phyloP scores from a whole-genome alignment of 2,797 vertebrate genomes.

The Pipistrellus pygmaeus region DNA sequence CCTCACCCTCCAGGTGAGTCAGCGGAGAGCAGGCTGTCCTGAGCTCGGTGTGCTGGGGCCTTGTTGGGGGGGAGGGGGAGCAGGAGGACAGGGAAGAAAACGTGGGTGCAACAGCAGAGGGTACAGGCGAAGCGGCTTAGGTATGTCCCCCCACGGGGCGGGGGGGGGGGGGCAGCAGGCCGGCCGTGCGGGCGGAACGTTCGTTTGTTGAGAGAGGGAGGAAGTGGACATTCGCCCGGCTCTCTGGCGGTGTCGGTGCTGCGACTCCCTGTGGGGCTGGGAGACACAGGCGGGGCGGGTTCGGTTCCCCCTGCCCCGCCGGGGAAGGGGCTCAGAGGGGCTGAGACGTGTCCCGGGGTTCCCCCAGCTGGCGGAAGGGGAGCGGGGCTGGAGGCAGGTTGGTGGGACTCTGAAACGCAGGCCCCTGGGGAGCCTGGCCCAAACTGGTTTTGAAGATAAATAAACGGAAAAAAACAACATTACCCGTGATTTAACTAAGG shows the following conservation, averaged over 20 bases:
- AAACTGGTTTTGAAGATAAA: neutral
- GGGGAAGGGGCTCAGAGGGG: conserved; percentile 25
- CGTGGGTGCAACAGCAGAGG: neutral
- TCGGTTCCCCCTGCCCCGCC: rapidly evolving
- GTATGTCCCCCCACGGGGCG: neutral
- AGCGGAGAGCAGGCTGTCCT: neutral
- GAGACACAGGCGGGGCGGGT: neutral
- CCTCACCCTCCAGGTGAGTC: conserved; percentile 55
- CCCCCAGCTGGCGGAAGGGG: neutral
- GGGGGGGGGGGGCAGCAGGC: neutral
- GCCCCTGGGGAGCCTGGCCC: neutral
- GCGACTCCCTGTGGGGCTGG: conserved; percentile 27
- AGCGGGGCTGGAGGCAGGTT: neutral
- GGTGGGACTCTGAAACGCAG: rapidly evolving
- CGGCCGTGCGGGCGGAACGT: neutral
- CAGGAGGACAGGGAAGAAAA: rapidly evolving
- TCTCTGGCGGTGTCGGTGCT: neutral
- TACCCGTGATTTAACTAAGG: neutral
- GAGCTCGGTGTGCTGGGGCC: neutral
- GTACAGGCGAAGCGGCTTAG: neutral
- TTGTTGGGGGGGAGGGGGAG: no score
- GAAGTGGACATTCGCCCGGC: neutral
- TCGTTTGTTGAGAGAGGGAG: conserved; percentile 42
- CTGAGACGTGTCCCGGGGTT: neutral
- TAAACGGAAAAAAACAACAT: neutral